Conservation (phyloP, 1,140 invertebrate genomes). For the Ceratosolen solmsi region DNA sequence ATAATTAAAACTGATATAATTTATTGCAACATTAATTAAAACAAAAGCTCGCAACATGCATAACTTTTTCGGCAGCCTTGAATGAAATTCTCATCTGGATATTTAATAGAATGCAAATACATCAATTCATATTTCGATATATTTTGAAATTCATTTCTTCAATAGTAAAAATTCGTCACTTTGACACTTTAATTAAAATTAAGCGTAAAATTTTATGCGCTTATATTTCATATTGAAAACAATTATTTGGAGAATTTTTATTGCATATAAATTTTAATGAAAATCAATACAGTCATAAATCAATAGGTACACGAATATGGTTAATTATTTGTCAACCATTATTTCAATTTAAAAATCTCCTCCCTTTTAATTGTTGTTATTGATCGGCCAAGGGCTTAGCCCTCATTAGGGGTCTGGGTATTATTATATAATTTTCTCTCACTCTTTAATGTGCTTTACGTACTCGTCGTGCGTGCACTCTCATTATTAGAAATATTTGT, state of each 20-base stretch:
- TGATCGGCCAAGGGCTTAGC: too few relatives aligned
- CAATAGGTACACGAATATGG: background rate
- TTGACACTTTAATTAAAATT: background rate
- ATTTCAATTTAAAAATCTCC: background rate
- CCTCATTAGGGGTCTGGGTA: too few relatives aligned
- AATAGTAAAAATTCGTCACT: background rate
- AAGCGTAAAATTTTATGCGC: background rate
- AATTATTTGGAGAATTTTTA: background rate
- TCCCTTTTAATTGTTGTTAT: background rate
- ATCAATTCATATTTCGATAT: background rate
- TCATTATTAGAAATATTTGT: slow-evolving; percentile 10
- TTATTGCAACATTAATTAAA: too few relatives aligned
- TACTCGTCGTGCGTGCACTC: background rate
- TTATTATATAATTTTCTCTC: background rate
- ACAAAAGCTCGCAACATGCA: too few relatives aligned
- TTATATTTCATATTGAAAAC: background rate
- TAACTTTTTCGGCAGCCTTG: too few relatives aligned
- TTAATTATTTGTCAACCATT: background rate
- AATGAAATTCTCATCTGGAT: too few relatives aligned
- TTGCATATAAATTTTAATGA: background rate
- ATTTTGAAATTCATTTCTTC: background rate
- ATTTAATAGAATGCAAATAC: background rate
- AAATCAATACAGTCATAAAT: background rate
- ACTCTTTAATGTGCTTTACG: background rate
- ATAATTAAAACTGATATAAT: too few relatives aligned